Evolutionary conservation across 2,113 vertebrate species (phyloP).

Genomic region (Python bivittatus): DNA sequence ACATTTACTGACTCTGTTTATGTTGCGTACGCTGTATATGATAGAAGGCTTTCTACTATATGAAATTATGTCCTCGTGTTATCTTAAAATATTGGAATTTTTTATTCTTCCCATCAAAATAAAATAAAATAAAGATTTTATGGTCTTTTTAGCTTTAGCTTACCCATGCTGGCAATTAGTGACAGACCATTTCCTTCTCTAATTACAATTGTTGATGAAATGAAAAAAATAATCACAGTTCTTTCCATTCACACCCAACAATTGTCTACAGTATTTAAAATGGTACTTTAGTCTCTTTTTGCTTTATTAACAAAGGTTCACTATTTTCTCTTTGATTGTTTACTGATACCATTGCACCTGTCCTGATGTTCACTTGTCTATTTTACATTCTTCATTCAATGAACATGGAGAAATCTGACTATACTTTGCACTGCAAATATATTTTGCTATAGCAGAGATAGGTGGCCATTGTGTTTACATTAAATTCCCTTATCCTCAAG

Average conservation of each 20-base stretch:
- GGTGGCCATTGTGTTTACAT: neutral
- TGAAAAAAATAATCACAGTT: neutral
- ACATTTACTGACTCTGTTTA: neutral
- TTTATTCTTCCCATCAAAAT: slow-evolving; percentile 4
- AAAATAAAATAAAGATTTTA: neutral
- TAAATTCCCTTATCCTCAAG: neutral
- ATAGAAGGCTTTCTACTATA: neutral
- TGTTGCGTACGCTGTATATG: too few species aligned
- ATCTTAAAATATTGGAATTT: slow-evolving; percentile 13
- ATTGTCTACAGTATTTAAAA: slow-evolving; percentile 14
- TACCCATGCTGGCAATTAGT: slow-evolving; percentile 20
- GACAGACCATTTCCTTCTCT: slow-evolving; percentile 31
- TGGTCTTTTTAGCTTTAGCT: slow-evolving; percentile 18
- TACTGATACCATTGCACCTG: neutral
- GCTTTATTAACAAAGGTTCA: slow-evolving; percentile 9
- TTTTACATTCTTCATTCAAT: slow-evolving; percentile 9
- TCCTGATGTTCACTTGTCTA: neutral
- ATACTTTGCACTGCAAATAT: neutral
- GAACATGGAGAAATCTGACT: neutral
- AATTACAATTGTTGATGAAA: slow-evolving; percentile 13
- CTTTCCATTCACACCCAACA: neutral
- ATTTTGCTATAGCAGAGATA: neutral
- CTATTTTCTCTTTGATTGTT: neutral
- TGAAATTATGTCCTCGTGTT: neutral
- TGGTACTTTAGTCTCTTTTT: neutral